Conservation (phyloP, 2,113 vertebrate species). For the Nibea albiflora region DNA sequence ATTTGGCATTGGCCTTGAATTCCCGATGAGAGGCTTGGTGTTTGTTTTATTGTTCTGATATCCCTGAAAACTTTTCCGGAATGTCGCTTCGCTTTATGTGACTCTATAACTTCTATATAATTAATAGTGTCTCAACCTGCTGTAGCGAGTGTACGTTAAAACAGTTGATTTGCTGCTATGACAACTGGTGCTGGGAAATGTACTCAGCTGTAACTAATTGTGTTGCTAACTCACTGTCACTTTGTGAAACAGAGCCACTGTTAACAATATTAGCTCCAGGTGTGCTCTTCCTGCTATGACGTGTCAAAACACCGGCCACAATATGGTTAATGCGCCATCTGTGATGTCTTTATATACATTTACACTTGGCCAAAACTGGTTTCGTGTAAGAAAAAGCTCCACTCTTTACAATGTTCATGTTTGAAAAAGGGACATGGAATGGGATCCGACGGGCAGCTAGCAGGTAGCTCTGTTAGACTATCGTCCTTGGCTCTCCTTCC, state of each 20-base stretch:
- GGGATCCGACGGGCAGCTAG: background rate
- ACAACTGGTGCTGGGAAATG: background rate
- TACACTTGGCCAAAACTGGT: background rate
- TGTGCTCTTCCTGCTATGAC: constrained; percentile 4
- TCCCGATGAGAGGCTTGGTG: constrained; percentile 22
- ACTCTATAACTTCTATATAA: background rate
- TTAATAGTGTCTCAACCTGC: background rate
- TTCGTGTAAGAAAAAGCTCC: background rate
- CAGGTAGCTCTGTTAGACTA: background rate
- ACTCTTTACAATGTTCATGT: background rate
- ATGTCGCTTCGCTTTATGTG: background rate
- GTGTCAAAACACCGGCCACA: background rate
- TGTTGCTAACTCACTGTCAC: background rate
- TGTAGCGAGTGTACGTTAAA: background rate
- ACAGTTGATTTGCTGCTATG: background rate
- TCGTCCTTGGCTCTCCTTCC: no score
- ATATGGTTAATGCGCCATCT: no score
- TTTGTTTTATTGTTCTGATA: constrained; percentile 28
- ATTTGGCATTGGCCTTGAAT: constrained; percentile 22
- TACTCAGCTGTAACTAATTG: constrained; percentile 13
- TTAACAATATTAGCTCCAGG: constrained; percentile 1
- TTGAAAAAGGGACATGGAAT: background rate
- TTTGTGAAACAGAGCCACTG: background rate
- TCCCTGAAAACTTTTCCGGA: constrained; percentile 2
- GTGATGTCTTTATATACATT: background rate